Percentiles rank a stretch among this genome's conserved stretches.
Evolutionary conservation across 2,113 vertebrate species (phyloP).

Genomic region (Progne subis): DNA sequence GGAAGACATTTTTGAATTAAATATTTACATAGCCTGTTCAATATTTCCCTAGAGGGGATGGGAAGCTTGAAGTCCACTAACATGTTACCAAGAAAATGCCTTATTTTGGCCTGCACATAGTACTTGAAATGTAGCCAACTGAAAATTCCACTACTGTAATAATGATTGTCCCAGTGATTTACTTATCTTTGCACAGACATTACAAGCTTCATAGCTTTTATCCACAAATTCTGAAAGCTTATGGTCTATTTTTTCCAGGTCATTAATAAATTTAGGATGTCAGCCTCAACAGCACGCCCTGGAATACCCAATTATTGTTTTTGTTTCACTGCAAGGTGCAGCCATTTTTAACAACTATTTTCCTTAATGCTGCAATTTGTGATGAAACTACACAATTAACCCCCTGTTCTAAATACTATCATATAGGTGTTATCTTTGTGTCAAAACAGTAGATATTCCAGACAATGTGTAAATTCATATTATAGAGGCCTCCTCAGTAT

Average conservation of each 20-base stretch:
- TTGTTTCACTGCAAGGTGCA: background rate
- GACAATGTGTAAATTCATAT: background rate
- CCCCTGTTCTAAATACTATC: background rate
- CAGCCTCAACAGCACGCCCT: background rate
- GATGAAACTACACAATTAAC: background rate
- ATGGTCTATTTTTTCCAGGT: background rate
- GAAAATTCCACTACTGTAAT: background rate
- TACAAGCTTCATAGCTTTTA: slow-evolving; percentile 25
- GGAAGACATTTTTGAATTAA: background rate
- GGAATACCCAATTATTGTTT: background rate
- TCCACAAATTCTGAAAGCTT: slow-evolving; percentile 25
- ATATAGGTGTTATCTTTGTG: background rate
- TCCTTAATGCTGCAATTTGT: background rate
- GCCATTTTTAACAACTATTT: background rate
- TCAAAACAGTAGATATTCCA: background rate
- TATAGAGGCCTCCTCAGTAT: background rate
- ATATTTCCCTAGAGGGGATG: background rate
- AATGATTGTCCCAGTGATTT: background rate
- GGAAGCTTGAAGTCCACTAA: background rate
- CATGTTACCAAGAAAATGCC: background rate
- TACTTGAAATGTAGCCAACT: background rate
- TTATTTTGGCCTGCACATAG: background rate
- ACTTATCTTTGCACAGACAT: background rate
- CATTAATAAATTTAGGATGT: background rate
- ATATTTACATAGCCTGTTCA: background rate